Base-by-base conservation (phyloP, 2,113 vertebrate species). In the Poeciliopsis prolifica region DNA sequence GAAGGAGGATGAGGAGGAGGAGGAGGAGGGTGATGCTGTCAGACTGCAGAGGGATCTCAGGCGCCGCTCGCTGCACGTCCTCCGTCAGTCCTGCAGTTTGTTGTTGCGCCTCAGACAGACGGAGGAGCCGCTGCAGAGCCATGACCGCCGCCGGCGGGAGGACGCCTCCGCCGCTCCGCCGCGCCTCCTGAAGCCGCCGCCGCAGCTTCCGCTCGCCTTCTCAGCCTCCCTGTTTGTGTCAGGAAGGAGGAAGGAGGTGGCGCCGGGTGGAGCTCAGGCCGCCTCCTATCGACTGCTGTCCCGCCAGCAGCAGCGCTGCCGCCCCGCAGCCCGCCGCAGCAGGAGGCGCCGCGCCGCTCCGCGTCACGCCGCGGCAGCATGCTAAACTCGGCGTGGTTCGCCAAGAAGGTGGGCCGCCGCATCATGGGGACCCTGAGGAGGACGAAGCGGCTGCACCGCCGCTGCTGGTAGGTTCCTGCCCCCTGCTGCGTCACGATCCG, bases 351-450 rank as follows among this genome's bases (percentile, higher is more conserved):
- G 22, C 85, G n/a, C n/a, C n/a, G n/a, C n/a, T n/a, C n/a, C n/a
- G n/a, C n/a, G n/a, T n/a, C n/a, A n/a, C n/a, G n/a, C n/a, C n/a
- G n/a, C 86, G 74, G 85, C 88, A 82, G 79, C 71, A 97, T 96
- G 95, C 93, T 97, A 80, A 90, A 93, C 70, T 95, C 93, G 2
- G 92, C 95, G 84, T 97, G 95, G 93, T 92, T 79, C 75, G 95
- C 95, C 78, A 96, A 94, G 81, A 96, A 94, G 92, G 92, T 95
- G 94, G 94, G 96, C 77, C 89, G 94, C 69, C 94, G 95, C 80
- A 93, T 96, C 79, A 94, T 96, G 92, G 94, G 92, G 81, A 95
- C 93, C 68, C 90, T 96, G 70, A 61, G 91, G 91, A 95, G 94
- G 80, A 95, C 92, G 89, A 95, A 94, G 86, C 87, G 91, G 71